Evolutionary conservation across 2,797 vertebrate species (phyloP).

Genomic region (Centroberyx gerrardi): DNA sequence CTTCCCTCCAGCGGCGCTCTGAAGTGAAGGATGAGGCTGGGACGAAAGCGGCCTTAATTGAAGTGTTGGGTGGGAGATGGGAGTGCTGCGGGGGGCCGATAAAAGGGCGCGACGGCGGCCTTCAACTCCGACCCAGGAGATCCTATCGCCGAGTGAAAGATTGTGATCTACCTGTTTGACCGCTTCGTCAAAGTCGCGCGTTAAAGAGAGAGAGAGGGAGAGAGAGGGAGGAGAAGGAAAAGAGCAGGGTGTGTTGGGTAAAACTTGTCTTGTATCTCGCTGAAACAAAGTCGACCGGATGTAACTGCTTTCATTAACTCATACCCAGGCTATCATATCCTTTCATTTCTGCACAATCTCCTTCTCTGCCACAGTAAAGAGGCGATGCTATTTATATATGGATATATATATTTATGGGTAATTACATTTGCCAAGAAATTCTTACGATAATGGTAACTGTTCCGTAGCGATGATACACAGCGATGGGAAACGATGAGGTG

Average conservation of each 20-base stretch:
- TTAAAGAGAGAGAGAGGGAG: not conserved
- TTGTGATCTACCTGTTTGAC: constrained; percentile 68
- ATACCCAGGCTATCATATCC: constrained; percentile 5
- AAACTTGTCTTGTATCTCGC: not conserved
- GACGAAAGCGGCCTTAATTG: constrained; percentile 65
- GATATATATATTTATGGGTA: too few relatives aligned
- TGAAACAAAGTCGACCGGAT: not conserved
- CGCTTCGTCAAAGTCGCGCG: constrained; percentile 15
- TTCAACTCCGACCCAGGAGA: constrained; percentile 56
- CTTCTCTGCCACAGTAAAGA: too few relatives aligned
- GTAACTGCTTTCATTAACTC: not conserved
- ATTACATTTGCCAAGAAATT: too few relatives aligned
- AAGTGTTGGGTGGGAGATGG: constrained; percentile 57
- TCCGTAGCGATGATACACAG: constrained; percentile 28
- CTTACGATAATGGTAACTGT: not conserved
- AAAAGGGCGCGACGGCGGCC: constrained; percentile 34
- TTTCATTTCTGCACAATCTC: not conserved
- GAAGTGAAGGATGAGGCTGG: constrained; percentile 61
- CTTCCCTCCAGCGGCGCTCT: constrained; percentile 44
- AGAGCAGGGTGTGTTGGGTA: constrained; percentile 10
- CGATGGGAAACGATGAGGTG: constrained; percentile 54
- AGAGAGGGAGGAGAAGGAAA: constrained; percentile 13
- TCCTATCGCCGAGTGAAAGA: constrained; percentile 39
- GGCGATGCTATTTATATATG: too few relatives aligned
- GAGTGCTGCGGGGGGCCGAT: constrained; percentile 41